Conservation (phyloP, 2,797 vertebrate genomes). For the Gymnoscopelus microlampas region DNA sequence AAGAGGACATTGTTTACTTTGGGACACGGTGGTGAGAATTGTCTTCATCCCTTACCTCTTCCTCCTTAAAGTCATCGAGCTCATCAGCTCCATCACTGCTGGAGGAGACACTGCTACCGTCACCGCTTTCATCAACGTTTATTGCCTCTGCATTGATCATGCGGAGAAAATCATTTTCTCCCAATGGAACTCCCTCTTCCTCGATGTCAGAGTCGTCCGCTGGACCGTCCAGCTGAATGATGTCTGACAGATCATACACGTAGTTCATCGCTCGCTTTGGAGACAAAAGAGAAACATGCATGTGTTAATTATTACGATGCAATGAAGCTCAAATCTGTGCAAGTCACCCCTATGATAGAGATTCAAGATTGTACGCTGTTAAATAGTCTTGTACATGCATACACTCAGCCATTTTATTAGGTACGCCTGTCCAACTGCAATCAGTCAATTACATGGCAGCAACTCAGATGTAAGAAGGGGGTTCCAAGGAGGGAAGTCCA, state of each 20-base stretch:
- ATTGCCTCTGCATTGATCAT: constrained; percentile 87
- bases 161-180: constrained; percentile 88
- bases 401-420: too few species aligned
- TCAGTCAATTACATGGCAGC: too few species aligned
- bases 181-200: constrained; percentile 69
- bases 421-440: too few species aligned
- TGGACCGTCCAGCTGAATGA: constrained; percentile 92
- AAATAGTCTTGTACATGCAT: not conserved
- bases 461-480: too few species aligned
- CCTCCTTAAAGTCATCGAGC: constrained; percentile 79
- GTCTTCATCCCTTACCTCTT: constrained; percentile 65
- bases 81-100: constrained; percentile 74
- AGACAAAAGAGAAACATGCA: not conserved
- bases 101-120: constrained; percentile 75
- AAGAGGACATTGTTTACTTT: not conserved
- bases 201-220: constrained; percentile 85
- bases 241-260: constrained; percentile 79
- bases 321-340: not conserved
- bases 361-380: not conserved
- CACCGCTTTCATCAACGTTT: constrained; percentile 84
- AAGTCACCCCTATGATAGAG: not conserved
- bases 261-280: constrained; percentile 74
- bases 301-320: not conserved
- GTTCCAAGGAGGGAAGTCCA: too few species aligned
- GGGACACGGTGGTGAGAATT: not conserved